A percentile compares a stretch with the other conserved stretches of the same genome.
phyloP scores from a whole-genome alignment of 2,113 vertebrate genomes.

The Pseudolaguvia tuberculata region DNA sequence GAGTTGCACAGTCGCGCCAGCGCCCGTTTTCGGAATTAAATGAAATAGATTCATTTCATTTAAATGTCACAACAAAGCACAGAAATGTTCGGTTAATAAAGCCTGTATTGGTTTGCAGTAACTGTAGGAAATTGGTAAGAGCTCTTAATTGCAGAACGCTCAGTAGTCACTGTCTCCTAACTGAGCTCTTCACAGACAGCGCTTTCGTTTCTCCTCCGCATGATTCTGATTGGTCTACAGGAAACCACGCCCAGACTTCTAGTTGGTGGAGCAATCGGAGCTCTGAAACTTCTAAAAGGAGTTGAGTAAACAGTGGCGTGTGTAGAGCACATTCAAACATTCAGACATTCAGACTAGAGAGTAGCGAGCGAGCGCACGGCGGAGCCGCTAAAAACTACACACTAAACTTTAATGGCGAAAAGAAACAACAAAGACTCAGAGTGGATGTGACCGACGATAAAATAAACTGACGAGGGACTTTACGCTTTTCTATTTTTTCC shows the following conservation, averaged over 20 bases:
- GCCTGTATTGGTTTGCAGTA: not conserved
- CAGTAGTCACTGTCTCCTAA: not conserved
- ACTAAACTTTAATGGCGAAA: not conserved
- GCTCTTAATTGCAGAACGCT: not conserved
- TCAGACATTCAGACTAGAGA: conserved; percentile 17
- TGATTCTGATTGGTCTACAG: conserved; percentile 61
- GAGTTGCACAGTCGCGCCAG: not conserved
- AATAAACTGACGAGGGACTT: conserved; percentile 1
- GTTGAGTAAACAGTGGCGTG: conserved; percentile 70
- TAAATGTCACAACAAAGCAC: conserved; percentile 8
- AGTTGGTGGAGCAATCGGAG: conserved; percentile 67
- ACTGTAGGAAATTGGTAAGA: conserved; percentile 17
- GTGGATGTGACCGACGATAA: conserved; percentile 12
- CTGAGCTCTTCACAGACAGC: not conserved
- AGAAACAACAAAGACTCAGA: conserved; percentile 11
- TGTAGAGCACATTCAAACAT: conserved; percentile 22
- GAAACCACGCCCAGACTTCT: conserved; percentile 63
- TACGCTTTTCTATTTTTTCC: not conserved
- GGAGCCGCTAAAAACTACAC: not conserved
- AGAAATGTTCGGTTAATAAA: conserved; percentile 1
- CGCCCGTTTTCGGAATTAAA: not conserved
- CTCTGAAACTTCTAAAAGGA: conserved; percentile 69
- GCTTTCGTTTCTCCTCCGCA: conserved; percentile 43
- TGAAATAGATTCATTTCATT: conserved; percentile 1
- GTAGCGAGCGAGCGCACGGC: not conserved